phyloP scores from a whole-genome alignment of 2,888 invertebrate species.

The Chironomus riparius region DNA sequence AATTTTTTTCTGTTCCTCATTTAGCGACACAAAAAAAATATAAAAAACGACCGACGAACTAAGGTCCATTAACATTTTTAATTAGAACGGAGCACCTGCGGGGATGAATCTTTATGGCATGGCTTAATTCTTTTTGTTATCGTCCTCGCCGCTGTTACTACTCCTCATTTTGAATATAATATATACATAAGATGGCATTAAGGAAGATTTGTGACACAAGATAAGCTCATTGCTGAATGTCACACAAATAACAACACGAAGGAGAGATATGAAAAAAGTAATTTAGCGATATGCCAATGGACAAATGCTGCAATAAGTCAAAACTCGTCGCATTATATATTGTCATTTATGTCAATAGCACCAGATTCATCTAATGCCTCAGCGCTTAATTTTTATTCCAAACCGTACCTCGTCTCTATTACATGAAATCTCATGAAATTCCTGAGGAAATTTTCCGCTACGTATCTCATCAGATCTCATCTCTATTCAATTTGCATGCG shows the following conservation, averaged over 20 bases:
- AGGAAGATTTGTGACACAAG: background rate
- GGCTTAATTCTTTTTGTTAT: background rate
- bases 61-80: conserved; percentile 3
- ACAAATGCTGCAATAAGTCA: background rate
- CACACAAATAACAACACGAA: background rate
- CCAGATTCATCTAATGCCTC: background rate
- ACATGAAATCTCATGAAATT: too few relatives aligned
- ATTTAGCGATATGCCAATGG: background rate
- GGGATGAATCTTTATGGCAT: background rate
- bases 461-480: background rate
- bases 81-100: background rate
- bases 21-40: too few relatives aligned
- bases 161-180: background rate
- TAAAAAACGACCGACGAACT: background rate
- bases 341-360: background rate
- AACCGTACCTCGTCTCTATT: too few relatives aligned
- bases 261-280: background rate
- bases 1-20: background rate
- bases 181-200: background rate
- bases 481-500: conserved; percentile 1
- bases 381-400: too few relatives aligned
- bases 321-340: background rate
- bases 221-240: background rate
- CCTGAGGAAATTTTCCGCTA: background rate
- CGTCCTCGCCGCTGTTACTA: background rate